Evolutionary conservation across 2,113 vertebrate genomes (phyloP).

Genomic region (Atrichornis clamosus): DNA sequence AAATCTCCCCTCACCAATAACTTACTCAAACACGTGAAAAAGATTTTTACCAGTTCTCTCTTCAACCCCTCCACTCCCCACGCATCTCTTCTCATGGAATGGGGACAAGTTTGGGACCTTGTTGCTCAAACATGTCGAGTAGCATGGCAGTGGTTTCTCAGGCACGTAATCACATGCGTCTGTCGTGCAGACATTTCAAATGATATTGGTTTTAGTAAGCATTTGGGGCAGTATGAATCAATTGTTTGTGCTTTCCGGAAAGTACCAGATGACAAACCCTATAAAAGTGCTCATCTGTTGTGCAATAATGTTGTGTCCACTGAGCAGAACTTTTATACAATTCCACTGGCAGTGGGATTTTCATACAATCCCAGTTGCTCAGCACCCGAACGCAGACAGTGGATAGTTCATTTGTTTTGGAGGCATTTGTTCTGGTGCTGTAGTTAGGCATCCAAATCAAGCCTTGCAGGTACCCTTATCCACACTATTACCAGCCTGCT

Average conservation of each 20-base stretch:
- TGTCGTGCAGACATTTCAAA: neutral
- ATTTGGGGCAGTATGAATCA: neutral
- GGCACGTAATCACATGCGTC: accelerated
- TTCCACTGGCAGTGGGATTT: no score
- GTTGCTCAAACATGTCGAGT: neutral
- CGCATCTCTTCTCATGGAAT: neutral
- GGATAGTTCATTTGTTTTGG: neutral
- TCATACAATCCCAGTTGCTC: no score
- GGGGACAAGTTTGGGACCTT: neutral
- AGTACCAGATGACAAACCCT: neutral
- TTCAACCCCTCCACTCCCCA: accelerated
- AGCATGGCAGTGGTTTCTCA: neutral
- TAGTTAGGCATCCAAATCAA: neutral
- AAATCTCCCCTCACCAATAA: neutral
- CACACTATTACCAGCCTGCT: neutral
- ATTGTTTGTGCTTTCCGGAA: neutral
- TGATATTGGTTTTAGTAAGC: neutral
- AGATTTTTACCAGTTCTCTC: neutral
- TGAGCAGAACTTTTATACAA: neutral
- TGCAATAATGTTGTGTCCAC: accelerated
- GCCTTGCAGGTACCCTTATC: neutral
- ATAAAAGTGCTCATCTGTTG: neutral
- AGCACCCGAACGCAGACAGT: neutral
- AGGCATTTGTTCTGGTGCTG: neutral
- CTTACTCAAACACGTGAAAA: neutral